Evolutionary conservation across 2,113 vertebrate species (phyloP), one percentile per base, ranked within the genome.

Genomic region (Alligator mississippiensis): DNA sequence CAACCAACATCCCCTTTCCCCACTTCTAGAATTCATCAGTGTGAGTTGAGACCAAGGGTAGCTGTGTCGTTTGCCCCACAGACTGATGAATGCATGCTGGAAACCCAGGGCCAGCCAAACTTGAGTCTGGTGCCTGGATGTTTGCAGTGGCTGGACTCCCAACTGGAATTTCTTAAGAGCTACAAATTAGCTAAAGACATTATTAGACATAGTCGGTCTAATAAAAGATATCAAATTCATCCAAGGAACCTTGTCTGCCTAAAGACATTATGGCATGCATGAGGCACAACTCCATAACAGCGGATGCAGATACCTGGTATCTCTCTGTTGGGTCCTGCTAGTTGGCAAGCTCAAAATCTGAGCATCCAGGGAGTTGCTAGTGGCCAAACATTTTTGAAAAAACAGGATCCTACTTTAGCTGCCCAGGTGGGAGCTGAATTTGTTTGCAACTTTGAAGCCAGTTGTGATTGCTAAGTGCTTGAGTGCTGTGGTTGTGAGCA

Each of bases 331-430:
- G 47, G 47, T 47, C 47, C 47, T 47, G 47, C 47, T 9, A 47
- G 47, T 9, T 47, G 47, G 47, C 47, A 47, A 47, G 47, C 47
- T 47, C 47, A 47, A 47, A 47, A 47, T 47, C 9, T 47, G 47
- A 47, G 47, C 9, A 47, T 47, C 47, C 47, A 2, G 0, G 1
- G 24, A 55, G 5, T 22, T 77, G 5, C 82, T 28, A 0, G 11
- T 30, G 7, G 12, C 87, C 2, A 12, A 30, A 34, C 11, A 14
- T 74, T 87, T 70, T 4, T 54, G 38, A 34, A 89, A 83, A 83
- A 47, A 57, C 5, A 5, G 0, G 63, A 92, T 75, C 74, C 54
- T 72, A 9, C 28, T 90, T 11, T 9, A 84, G 82, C 75, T 89
- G 63, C 58, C 18, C 11, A 54, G 83, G 34, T 1, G 0, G 38